Evolutionary conservation across 37 sponge, comb jelly and placozoan species (phyloP).

Genomic region (Geodia barretti): DNA sequence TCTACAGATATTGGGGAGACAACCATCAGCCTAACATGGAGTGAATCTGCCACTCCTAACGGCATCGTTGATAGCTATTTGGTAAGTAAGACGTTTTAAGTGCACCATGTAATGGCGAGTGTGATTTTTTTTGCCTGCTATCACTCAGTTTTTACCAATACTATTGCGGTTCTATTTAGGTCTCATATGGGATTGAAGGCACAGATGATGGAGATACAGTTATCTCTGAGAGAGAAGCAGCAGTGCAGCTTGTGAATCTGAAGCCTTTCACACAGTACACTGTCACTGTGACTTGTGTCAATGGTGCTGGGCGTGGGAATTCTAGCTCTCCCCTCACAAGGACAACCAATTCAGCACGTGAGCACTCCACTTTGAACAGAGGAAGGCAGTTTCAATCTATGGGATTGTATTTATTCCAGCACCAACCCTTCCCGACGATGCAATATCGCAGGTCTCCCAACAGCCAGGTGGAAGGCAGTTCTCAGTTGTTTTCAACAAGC

Average conservation of each 20-base stretch:
- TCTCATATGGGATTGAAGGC: no score
- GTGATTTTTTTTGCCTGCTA: no score
- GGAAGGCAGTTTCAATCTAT: not conserved
- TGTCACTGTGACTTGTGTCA: conserved; percentile 37
- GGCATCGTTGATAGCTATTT: conserved; percentile 58
- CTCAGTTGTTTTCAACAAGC: not conserved
- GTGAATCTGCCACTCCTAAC: conserved; percentile 40
- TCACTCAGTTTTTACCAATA: no score
- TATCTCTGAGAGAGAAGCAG: not conserved
- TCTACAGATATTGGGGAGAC: not conserved
- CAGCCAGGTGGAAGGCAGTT: not conserved
- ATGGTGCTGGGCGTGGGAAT: conserved; percentile 52
- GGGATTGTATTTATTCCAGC: not conserved
- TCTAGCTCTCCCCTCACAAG: not conserved
- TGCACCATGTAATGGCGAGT: not conserved
- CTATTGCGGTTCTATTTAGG: not conserved
- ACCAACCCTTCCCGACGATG: not conserved
- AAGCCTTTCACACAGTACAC: conserved; percentile 49
- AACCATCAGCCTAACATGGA: conserved; percentile 37
- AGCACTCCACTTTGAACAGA: not conserved
- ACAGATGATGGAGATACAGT: not conserved
- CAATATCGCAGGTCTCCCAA: not conserved
- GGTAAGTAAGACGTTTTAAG: conserved; percentile 14
- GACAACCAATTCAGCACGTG: conserved; percentile 18
- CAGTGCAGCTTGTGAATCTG: conserved; percentile 8